Evolutionary conservation across 2,888 invertebrate genomes (phyloP).

Genomic region (Ditylenchus weischeri): DNA sequence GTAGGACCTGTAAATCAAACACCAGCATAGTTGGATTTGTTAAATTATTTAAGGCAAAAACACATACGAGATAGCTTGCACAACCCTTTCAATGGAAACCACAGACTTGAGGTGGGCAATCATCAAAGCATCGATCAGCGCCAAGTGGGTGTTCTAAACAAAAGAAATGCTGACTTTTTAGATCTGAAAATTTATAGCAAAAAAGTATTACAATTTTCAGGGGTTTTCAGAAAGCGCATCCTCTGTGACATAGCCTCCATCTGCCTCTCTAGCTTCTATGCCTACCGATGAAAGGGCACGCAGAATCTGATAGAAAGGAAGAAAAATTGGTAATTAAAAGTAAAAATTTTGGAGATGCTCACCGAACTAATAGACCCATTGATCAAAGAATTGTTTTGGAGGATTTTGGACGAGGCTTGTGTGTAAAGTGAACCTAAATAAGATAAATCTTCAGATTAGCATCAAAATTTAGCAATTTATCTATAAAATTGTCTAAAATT

Average conservation of each 20-base stretch:
- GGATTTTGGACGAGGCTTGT: constrained; percentile 61
- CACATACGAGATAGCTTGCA: constrained; percentile 60
- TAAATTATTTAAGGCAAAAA: background rate
- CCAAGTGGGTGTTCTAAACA: constrained; percentile 61
- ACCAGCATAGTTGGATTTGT: background rate
- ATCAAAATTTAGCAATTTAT: too few species aligned
- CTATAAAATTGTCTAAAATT: too few species aligned
- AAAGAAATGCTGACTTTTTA: background rate
- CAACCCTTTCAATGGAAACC: constrained; percentile 60
- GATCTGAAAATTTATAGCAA: background rate
- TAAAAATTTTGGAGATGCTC: constrained; percentile 10
- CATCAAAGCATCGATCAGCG: constrained; percentile 62
- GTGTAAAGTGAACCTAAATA: constrained; percentile 60
- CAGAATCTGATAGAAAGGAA: constrained; percentile 54
- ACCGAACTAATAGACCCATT: constrained; percentile 17
- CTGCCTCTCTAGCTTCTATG: constrained; percentile 56
- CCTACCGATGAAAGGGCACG: constrained; percentile 59
- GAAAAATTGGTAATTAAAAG: constrained; percentile 6
- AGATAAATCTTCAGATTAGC: too few species aligned
- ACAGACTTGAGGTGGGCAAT: constrained; percentile 59
- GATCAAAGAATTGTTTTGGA: constrained; percentile 54
- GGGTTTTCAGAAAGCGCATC: constrained; percentile 60
- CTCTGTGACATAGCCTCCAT: constrained; percentile 59
- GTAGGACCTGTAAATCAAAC: constrained; percentile 58
- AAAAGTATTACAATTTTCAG: constrained; percentile 54